These are phyloP conservation scores for Cephus rjabovi DNA, from an alignment of 2,888 invertebrate genomes.

Conservation along the genomic window DNA sequence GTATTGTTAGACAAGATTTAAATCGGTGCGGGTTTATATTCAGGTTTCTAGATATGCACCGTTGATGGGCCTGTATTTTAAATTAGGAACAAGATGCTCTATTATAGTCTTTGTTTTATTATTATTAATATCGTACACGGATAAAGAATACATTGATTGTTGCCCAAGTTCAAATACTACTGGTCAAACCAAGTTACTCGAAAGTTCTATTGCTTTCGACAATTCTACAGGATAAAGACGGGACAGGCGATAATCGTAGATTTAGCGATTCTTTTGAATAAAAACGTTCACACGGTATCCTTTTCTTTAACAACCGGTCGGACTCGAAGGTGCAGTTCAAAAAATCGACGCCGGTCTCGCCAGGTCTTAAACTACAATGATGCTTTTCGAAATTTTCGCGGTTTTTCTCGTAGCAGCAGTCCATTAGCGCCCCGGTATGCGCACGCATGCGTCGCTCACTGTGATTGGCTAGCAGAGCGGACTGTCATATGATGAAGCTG, in stretches of 20 bases:
- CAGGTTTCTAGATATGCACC: not conserved
- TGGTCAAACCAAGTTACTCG: not conserved
- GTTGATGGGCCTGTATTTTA: not conserved
- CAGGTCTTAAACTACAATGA: not conserved
- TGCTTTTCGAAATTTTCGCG: not conserved
- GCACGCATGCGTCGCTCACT: constrained; percentile 28
- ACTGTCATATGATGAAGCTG: constrained; percentile 58
- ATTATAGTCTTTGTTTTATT: not conserved
- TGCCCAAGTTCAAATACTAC: not conserved
- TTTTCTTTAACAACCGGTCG: not conserved
- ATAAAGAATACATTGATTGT: not conserved
- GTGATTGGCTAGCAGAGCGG: constrained; percentile 44
- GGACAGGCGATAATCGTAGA: not conserved
- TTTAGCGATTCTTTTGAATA: not conserved
- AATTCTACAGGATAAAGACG: not conserved
- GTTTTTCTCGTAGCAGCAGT: not conserved
- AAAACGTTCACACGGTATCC: not conserved
- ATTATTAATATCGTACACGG: not conserved
- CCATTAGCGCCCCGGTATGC: constrained; percentile 7
- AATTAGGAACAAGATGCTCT: not conserved
- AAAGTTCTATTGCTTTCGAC: not conserved
- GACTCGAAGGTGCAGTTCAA: not conserved
- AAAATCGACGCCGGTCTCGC: not conserved
- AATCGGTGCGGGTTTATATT: not conserved
- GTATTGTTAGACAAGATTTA: not conserved